Percentiles rank a stretch among this genome's conserved stretches.
These are phyloP conservation scores for Hypolimnas misippus DNA, from an alignment of 2,888 invertebrate species.

Conservation along the genomic window DNA sequence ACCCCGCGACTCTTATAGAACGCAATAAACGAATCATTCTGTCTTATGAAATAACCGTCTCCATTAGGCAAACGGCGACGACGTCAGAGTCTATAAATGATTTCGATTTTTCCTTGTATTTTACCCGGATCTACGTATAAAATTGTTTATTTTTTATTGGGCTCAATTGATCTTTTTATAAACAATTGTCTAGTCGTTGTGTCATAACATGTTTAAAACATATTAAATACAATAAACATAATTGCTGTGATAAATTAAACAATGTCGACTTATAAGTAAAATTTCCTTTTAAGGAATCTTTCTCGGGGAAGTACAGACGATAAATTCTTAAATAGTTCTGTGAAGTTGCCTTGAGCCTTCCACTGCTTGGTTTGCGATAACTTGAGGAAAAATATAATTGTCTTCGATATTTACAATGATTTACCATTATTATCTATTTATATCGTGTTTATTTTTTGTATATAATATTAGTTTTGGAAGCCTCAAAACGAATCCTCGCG, in stretches of 20 bases:
- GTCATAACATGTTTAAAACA: neutral
- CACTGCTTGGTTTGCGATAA: neutral
- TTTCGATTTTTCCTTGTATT: neutral
- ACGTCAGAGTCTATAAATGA: neutral
- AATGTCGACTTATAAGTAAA: neutral
- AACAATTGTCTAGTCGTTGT: neutral
- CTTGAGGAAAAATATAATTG: conserved; percentile 12
- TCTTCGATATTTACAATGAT: neutral
- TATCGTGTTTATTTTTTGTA: neutral
- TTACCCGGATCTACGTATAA: conserved; percentile 2
- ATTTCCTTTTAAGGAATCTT: conserved; percentile 13
- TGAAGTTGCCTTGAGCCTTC: conserved; percentile 8
- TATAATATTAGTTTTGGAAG: neutral
- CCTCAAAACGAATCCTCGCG: neutral
- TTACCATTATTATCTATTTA: neutral
- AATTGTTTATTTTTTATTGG: neutral
- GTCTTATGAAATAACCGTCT: neutral
- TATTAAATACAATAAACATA: neutral
- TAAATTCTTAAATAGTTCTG: neutral
- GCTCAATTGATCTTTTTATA: neutral
- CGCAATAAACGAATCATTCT: neutral
- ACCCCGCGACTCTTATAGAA: neutral
- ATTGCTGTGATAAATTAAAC: neutral
- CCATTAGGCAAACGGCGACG: neutral
- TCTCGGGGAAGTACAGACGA: conserved; percentile 14